Conservation (phyloP, 2,113 vertebrate genomes). For the Ursus arctos region DNA sequence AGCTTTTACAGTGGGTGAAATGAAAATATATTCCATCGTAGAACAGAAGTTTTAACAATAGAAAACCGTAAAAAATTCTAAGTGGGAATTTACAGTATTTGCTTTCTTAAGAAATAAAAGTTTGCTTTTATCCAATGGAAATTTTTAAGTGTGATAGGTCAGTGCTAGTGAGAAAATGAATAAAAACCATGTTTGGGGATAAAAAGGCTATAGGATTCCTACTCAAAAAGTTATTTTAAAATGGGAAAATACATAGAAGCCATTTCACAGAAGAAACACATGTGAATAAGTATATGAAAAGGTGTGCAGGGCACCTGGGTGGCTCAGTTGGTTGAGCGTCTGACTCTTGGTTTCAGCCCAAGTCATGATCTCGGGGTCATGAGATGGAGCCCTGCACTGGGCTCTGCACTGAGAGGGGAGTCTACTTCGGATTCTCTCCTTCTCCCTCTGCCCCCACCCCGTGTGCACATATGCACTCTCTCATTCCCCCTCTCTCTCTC, state of each 20-base stretch:
- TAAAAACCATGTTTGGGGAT: background rate
- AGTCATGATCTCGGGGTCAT: too few relatives aligned
- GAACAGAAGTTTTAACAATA: background rate
- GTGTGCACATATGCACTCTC: too few relatives aligned
- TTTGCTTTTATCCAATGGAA: background rate
- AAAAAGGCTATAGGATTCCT: background rate
- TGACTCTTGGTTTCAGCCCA: too few relatives aligned
- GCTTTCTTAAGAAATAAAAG: background rate
- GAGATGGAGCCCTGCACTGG: too few relatives aligned
- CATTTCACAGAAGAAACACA: background rate
- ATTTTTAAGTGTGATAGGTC: background rate
- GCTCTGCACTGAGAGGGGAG: too few relatives aligned
- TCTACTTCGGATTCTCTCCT: too few relatives aligned
- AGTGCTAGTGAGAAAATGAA: background rate
- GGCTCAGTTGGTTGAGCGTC: too few relatives aligned
- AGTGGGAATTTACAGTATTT: background rate
- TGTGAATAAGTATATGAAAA: background rate
- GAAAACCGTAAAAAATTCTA: background rate
- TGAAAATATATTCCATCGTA: background rate
- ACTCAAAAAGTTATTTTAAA: background rate
- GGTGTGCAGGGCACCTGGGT: background rate
- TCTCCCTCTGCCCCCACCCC: too few relatives aligned
- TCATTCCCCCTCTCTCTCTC: too few relatives aligned
- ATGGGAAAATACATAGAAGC: background rate
- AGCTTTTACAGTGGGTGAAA: background rate